Evolutionary conservation across 1,140 invertebrate species (phyloP).

Genomic region (Piezodorus guildinii): DNA sequence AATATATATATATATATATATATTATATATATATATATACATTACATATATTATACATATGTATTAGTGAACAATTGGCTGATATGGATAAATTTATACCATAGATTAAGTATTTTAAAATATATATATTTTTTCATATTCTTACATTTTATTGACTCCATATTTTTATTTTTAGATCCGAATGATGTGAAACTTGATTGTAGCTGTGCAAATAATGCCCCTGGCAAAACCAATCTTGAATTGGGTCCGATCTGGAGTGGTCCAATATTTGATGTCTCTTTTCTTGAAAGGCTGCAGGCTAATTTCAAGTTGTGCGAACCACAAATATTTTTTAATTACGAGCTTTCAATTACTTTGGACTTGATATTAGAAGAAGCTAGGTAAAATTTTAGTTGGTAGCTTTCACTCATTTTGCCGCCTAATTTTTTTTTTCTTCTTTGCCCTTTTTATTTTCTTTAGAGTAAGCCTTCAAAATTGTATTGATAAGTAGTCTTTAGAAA

Average conservation of each 20-base stretch:
- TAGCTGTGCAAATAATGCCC: conserved; percentile 9
- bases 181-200: conserved; percentile 4
- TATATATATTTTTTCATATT: too few species aligned
- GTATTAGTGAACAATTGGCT: too few species aligned
- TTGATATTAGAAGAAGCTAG: conserved; percentile 20
- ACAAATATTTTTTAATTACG: background rate
- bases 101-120: too few species aligned
- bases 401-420: too few species aligned
- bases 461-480: too few species aligned
- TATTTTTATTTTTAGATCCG: conserved; percentile 15
- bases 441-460: too few species aligned
- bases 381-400: conserved; percentile 9
- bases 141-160: background rate
- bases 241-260: conserved; percentile 22
- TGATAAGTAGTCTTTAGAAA: too few species aligned
- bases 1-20: too few species aligned
- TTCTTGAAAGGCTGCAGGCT: conserved; percentile 16
- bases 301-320: background rate
- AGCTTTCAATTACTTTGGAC: background rate
- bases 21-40: too few species aligned
- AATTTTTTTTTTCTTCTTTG: too few species aligned
- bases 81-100: too few species aligned
- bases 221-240: conserved; percentile 9
- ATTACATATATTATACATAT: too few species aligned
- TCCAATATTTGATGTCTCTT: conserved; percentile 16